phyloP scores from a whole-genome alignment of 2,113 vertebrate species.

The Burhinus bistriatus region DNA sequence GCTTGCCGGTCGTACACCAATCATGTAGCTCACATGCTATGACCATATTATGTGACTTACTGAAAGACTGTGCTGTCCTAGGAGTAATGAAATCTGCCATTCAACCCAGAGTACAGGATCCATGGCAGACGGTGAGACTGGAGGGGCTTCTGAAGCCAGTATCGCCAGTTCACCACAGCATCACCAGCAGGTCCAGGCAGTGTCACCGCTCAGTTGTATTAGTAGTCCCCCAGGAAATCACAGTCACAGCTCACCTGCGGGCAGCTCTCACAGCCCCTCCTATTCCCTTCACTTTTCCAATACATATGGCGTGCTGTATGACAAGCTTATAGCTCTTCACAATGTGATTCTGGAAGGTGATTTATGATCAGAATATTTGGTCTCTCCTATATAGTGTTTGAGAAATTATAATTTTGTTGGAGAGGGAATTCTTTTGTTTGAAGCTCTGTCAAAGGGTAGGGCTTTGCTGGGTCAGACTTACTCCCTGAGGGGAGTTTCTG shows the following conservation, averaged over 20 bases:
- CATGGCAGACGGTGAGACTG: not conserved
- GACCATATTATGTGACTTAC: accelerated
- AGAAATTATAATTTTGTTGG: not conserved
- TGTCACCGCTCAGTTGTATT: accelerated
- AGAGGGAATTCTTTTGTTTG: not conserved
- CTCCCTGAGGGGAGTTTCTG: not conserved
- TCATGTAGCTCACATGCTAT: accelerated
- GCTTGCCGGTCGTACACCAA: accelerated
- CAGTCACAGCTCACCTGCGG: not conserved
- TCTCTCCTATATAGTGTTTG: not conserved
- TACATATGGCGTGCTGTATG: accelerated
- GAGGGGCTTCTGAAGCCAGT: accelerated
- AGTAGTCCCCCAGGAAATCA: not conserved
- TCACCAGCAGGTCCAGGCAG: not conserved
- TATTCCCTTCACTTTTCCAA: not conserved
- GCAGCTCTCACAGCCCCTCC: not conserved
- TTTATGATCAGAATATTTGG: not conserved
- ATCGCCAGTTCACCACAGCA: accelerated
- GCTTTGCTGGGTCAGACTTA: not conserved
- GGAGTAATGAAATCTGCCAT: not conserved
- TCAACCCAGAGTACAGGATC: not conserved
- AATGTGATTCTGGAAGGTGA: not conserved
- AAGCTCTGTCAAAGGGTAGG: not conserved
- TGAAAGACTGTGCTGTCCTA: not conserved
- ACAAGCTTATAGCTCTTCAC: not conserved